Percentiles rank a stretch among this genome's conserved stretches.
These are phyloP conservation scores for Pomacea maculata DNA, from an alignment of 1,140 invertebrate genomes.

Conservation along the genomic window DNA sequence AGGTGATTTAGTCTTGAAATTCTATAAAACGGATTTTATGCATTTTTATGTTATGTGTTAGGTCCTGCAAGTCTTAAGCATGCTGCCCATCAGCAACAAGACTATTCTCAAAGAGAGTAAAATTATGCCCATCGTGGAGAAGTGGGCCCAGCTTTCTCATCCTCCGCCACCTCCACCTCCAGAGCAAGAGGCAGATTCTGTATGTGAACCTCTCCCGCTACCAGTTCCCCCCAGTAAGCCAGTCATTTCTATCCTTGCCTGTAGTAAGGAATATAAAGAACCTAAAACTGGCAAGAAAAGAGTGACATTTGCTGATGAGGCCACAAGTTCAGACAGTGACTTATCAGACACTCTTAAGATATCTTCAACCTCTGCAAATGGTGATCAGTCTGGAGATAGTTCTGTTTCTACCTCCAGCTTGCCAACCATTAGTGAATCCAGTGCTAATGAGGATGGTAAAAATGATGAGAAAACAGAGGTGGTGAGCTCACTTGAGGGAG, in stretches of 20 bases:
- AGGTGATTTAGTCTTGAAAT: background rate
- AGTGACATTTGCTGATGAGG: constrained; percentile 58
- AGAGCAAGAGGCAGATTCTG: constrained; percentile 24
- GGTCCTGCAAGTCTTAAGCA: constrained; percentile 81
- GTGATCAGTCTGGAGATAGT: constrained; percentile 2
- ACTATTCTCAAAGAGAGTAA: constrained; percentile 92
- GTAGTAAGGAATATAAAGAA: constrained; percentile 36
- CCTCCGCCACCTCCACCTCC: constrained; percentile 33
- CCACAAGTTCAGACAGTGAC: constrained; percentile 51
- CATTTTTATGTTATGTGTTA: constrained; percentile 60
- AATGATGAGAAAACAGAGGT: too few species aligned
- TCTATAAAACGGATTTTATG: background rate
- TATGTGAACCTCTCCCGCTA: constrained; percentile 23
- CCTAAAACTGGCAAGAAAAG: constrained; percentile 45
- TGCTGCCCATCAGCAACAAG: constrained; percentile 90
- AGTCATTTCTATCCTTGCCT: constrained; percentile 44
- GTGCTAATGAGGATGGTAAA: too few species aligned
- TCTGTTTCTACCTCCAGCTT: background rate
- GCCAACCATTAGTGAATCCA: too few species aligned
- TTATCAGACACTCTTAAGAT: constrained; percentile 41
- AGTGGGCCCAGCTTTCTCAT: constrained; percentile 37
- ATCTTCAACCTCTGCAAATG: constrained; percentile 12
- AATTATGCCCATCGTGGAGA: constrained; percentile 78
- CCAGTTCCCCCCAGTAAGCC: constrained; percentile 34
- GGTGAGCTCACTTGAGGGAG: too few species aligned